Base-by-base conservation (phyloP, 1,140 invertebrate species). In the Apis laboriosa region DNA sequence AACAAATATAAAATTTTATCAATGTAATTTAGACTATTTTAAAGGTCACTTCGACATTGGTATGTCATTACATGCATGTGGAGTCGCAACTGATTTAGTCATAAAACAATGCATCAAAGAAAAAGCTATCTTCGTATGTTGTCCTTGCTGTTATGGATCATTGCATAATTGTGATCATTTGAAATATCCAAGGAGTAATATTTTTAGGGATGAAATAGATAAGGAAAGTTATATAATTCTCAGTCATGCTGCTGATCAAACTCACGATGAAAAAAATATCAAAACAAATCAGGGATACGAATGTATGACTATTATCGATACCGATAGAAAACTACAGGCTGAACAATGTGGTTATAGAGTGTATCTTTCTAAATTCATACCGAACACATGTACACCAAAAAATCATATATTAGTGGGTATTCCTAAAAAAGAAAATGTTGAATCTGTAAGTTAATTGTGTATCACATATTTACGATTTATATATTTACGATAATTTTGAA, bases 121-220 rank as follows among this genome's bases (percentile, higher is more conserved):
- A 21, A 95, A 95, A 72, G 98, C 98, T 1, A 95, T 96, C 79
- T 99, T 99, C 95, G 97, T 99, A 8, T 95, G 97, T 77, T 99
- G 98, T 93, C 98, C 98, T 2, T 99, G 99, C 92, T 99, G 98
- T 92, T 99, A 99, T 93, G 98, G 98, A 9, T 96, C 96, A 5
- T 95, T 99, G 63, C 96, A 97, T 88, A 95, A 95, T 88, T 95
- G 96, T 89, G 94, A 98, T 93, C 95, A 96, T 90, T 92, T 97
- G 24, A 92, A 94, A 1, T 98, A 99, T 94, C 97, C 96, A 1
- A 93, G 97, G 84, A 97, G 97, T 93, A 86, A 92, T 55, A 88
- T 92, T 73, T 96, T 96, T 81, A 92, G 90, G 15, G 72, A 93
- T 21, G 85, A 92, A 8, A 89, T 92, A 53, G 86, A 97, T 3